Evolutionary conservation across 2,888 invertebrate species (phyloP), one percentile per base, ranked within the genome.

Genomic region (Thereva unica): DNA sequence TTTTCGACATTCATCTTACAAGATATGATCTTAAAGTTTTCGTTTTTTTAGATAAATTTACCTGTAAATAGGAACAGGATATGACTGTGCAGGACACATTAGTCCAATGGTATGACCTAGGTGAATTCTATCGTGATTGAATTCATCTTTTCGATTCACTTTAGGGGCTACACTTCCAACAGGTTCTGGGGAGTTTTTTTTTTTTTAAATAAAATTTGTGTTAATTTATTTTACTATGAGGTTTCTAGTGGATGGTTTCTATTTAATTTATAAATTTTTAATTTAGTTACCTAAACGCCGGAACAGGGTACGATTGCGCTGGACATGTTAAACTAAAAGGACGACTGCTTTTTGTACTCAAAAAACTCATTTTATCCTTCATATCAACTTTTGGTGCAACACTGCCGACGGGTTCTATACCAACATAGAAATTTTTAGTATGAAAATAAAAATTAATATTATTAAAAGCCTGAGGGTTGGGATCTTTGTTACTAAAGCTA

Each of bases 61-160:
- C 89, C 89, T 88, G 85, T 87, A 87, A 71, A 84, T 78, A 73
- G 90, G 90, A 75, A 89, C 86, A 69, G 90, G 90, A 82, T 85
- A 90, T 7, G 88, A 88, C 80, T 90, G 90, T 8, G 90, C 89
- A 68, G 89, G 89, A 78, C 90, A 91, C 75, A 89, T 82, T 71
- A 91, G 79, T 44, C 88, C 86, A 74, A 88, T 82, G 75, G 84
- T 85, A 68, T 77, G 78, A 69, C 81, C 79, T 73, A 83, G 76
- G 72, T 81, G 77, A 70, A 77, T 75, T 1, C 73, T 77, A 82
- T 85, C 78, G 85, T 83, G 80, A 81, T 85, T 82, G 80, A 83
- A 77, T 78, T 84, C 76, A 82, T 90, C 89, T 77, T 85, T 81
- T 67, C 88, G 85, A 68, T 89, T 88, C 75, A 90, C 89, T 83